A percentile compares a stretch with the other conserved stretches of the same genome.
These are phyloP conservation scores for Limanda limanda DNA, from an alignment of 2,113 vertebrate species.

Conservation along the genomic window DNA sequence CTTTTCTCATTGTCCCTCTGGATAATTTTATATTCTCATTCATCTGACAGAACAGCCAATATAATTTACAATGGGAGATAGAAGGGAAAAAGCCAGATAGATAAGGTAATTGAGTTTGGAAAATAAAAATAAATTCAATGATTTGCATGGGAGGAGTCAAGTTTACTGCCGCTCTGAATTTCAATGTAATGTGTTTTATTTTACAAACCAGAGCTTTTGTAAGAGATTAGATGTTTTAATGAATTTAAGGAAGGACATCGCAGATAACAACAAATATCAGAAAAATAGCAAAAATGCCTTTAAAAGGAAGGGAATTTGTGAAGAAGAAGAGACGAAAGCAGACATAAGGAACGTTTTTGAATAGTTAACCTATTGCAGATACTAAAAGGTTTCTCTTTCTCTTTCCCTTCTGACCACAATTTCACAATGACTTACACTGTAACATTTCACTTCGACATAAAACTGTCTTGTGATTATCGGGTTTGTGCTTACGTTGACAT, in stretches of 20 bases:
- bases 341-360: background rate
- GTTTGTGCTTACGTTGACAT: background rate
- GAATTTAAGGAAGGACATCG: too few relatives aligned
- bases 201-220: background rate
- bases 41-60: background rate
- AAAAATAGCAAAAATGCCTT: too few relatives aligned
- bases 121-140: background rate
- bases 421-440: background rate
- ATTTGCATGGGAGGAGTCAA: background rate
- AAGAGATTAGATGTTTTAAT: background rate
- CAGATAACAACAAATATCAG: too few relatives aligned
- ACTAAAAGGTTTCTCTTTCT: too few relatives aligned
- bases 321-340: background rate
- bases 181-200: constrained; percentile 12
- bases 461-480: background rate
- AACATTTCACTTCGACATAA: constrained; percentile 13
- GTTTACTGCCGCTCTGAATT: constrained; percentile 1
- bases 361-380: background rate
- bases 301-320: too few relatives aligned
- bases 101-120: background rate
- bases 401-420: background rate
- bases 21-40: background rate
- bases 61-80: background rate
- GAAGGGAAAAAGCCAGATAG: background rate
- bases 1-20: background rate